Evolutionary conservation across 1,140 invertebrate species (phyloP), one percentile per base, ranked within the genome.

Genomic region (Thereuonema tuberculata): DNA sequence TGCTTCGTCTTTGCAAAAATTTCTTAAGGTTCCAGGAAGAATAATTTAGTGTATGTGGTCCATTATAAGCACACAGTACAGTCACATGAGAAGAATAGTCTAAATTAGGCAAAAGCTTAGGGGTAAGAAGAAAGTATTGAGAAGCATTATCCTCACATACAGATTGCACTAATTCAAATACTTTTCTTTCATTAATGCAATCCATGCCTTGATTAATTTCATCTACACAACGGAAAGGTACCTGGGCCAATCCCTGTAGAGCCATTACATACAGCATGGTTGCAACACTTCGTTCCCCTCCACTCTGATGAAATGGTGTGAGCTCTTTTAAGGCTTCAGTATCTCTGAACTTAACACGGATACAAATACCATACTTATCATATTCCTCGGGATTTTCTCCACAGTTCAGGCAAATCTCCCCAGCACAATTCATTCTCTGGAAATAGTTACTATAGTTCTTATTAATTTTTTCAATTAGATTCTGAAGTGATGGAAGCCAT

Each of bases 141-240:
- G 84, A 81, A 1, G 80, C 77, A 15, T 79, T 80, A 47, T 78
- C 75, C 23, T 71, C 72, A 65, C 82, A 78, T 1, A 89, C 88
- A 46, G 87, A 84, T 57, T 85, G 76, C 1, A 98, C 79, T 50
- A 96, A 71, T 63, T 93, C 82, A 71, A 95, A 92, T 64, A 97
- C 84, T 64, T 84, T 81, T 25, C 87, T 75, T 73, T 98, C 93
- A 72, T 97, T 96, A 9, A 80, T 78, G 0, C 85, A 79, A 74
- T 94, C 90, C 91, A 93, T 94, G 9, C 93, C 93, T 82, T 88
- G 94, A 78, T 98, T 98, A 58, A 98, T 96, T 78, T 98, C 93
- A 76, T 98, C 94, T 0, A 97, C 91, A 72, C 89, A 93, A 67
- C 87, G 79, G 72, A 98, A 98, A 0, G 94, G 94, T 28, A 91